Evolutionary conservation across 2,888 invertebrate genomes (phyloP).

Genomic region (Ochropleura leucogaster): DNA sequence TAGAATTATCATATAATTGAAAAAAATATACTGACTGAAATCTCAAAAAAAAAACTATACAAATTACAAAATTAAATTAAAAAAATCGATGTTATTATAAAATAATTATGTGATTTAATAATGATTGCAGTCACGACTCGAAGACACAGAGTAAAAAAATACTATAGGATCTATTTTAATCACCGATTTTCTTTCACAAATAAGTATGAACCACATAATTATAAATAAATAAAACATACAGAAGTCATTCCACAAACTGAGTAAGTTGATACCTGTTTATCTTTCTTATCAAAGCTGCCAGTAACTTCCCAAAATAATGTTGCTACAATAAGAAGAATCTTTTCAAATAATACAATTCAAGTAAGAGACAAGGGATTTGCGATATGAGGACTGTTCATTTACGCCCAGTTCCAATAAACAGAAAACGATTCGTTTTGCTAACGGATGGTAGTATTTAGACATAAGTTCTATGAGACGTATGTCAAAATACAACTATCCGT

Average conservation of each 20-base stretch:
- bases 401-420: too few species aligned
- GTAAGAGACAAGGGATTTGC: too few species aligned
- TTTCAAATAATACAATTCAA: too few species aligned
- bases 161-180: slow-evolving; percentile 20
- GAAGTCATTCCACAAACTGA: slow-evolving; percentile 27
- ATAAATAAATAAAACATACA: slow-evolving; percentile 35
- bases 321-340: too few species aligned
- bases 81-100: slow-evolving; percentile 23
- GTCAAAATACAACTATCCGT: too few species aligned
- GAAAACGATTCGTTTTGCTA: too few species aligned
- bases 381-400: too few species aligned
- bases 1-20: slow-evolving; percentile 19
- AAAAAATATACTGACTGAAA: slow-evolving; percentile 30
- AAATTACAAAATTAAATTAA: slow-evolving; percentile 30
- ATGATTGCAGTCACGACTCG: slow-evolving; percentile 14
- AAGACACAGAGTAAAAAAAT: slow-evolving; percentile 45
- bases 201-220: slow-evolving; percentile 49
- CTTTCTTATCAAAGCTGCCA: not conserved
- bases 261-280: slow-evolving; percentile 14
- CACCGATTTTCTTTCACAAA: slow-evolving; percentile 46
- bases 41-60: slow-evolving; percentile 20
- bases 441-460: too few species aligned
- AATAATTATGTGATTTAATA: slow-evolving; percentile 29
- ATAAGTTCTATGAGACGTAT: too few species aligned
- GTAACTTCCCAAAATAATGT: too few species aligned